A percentile compares a stretch with the other conserved stretches of the same genome.
phyloP scores from a whole-genome alignment of 2,113 vertebrate genomes.

The Chlorocebus sabaeus region DNA sequence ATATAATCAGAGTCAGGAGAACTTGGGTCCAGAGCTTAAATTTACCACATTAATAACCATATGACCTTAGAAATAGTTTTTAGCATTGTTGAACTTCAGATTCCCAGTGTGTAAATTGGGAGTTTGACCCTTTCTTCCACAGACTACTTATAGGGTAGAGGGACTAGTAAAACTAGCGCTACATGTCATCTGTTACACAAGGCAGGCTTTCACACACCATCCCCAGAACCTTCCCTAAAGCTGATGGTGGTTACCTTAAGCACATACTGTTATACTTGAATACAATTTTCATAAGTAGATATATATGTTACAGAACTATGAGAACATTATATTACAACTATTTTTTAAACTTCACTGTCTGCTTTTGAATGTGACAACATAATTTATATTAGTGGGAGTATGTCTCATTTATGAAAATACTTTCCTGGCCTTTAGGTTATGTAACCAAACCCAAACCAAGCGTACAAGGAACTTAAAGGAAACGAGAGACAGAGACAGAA shows the following conservation, averaged over 20 bases:
- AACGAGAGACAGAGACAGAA: not conserved
- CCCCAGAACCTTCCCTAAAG: not conserved
- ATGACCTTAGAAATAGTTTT: not conserved
- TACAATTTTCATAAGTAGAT: not conserved
- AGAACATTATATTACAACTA: not conserved
- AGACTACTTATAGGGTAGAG: not conserved
- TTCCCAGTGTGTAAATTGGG: not conserved
- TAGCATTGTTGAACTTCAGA: not conserved
- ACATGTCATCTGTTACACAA: not conserved
- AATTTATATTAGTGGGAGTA: not conserved
- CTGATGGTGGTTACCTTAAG: not conserved
- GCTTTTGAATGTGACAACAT: not conserved
- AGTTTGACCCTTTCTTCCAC: not conserved
- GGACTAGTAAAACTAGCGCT: not conserved
- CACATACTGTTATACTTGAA: not conserved
- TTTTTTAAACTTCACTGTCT: not conserved
- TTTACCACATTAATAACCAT: too few species aligned
- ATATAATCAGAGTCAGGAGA: not conserved
- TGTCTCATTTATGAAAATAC: not conserved
- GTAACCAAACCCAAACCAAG: not conserved
- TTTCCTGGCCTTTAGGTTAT: slow-evolving; percentile 10
- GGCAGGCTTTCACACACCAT: accelerated
- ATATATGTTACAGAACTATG: not conserved
- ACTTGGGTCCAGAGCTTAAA: not conserved
- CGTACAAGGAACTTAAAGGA: not conserved